Evolutionary conservation across 2,797 vertebrate genomes (phyloP).

Genomic region (Anguilla pacifica): DNA sequence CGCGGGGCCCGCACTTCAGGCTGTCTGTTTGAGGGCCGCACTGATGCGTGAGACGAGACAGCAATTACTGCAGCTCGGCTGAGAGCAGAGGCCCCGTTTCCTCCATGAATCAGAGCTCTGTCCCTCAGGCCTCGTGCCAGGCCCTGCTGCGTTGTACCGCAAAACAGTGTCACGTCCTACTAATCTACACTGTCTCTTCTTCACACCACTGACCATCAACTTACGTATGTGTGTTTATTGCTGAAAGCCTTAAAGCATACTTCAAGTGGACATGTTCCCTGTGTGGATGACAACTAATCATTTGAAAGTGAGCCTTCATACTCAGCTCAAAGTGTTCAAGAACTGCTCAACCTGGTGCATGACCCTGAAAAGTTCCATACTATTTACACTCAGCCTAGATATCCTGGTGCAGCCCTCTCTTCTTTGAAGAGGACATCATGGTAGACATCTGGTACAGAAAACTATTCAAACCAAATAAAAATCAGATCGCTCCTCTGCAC

Average conservation of each 20-base stretch:
- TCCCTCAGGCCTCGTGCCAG: neutral
- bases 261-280: neutral
- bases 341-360: neutral
- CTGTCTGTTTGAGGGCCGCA: neutral
- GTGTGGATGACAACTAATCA: neutral
- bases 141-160: neutral
- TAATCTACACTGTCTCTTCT: neutral
- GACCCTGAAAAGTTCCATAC: neutral
- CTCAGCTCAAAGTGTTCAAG: neutral
- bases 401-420: neutral
- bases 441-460: neutral
- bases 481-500: neutral
- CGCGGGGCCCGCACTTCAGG: neutral
- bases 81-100: neutral
- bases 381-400: neutral
- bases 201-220: neutral
- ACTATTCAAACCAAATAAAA: neutral
- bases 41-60: slow-evolving; percentile 18
- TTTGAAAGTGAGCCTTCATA: neutral
- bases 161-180: neutral
- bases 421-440: neutral
- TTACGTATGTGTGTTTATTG: neutral
- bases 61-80: slow-evolving; percentile 20
- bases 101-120: neutral
- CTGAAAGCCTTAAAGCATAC: neutral